Conservation (phyloP, 2,113 vertebrate genomes). For the Sarotherodon lohbergeri region DNA sequence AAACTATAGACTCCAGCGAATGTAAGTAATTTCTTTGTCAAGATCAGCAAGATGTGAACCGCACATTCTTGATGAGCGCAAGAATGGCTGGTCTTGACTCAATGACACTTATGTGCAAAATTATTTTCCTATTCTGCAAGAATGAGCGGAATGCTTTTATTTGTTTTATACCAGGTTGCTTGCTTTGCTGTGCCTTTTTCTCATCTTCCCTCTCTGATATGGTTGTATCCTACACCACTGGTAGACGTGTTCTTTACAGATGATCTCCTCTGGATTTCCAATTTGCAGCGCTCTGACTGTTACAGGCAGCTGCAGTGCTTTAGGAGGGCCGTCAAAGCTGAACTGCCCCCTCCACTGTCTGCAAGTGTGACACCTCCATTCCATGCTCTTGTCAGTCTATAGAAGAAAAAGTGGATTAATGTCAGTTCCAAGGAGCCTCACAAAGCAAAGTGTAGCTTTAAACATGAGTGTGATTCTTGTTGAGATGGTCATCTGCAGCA, state of each 20-base stretch:
- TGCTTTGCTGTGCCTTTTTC: conserved; percentile 6
- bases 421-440: conserved; percentile 66
- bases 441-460: conserved; percentile 53
- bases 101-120: not conserved
- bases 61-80: conserved; percentile 20
- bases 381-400: conserved; percentile 67
- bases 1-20: conserved; percentile 36
- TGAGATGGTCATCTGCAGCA: conserved; percentile 47
- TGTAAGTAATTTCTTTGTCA: conserved; percentile 39
- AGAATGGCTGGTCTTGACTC: conserved; percentile 18
- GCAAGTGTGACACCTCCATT: conserved; percentile 68
- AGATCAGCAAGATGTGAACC: conserved; percentile 28
- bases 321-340: conserved; percentile 45
- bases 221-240: conserved; percentile 27
- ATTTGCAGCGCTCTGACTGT: conserved; percentile 66
- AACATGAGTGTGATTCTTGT: conserved; percentile 54
- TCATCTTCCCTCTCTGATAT: not conserved
- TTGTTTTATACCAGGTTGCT: conserved; percentile 1
- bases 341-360: conserved; percentile 36
- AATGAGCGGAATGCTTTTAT: not conserved
- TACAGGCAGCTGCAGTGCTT: conserved; percentile 53
- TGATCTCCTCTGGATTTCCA: conserved; percentile 75
- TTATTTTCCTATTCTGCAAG: not conserved
- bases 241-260: conserved; percentile 70
- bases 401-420: conserved; percentile 72